Conservation (phyloP, 1,140 invertebrate genomes). For the Hesperophylax magnus region DNA sequence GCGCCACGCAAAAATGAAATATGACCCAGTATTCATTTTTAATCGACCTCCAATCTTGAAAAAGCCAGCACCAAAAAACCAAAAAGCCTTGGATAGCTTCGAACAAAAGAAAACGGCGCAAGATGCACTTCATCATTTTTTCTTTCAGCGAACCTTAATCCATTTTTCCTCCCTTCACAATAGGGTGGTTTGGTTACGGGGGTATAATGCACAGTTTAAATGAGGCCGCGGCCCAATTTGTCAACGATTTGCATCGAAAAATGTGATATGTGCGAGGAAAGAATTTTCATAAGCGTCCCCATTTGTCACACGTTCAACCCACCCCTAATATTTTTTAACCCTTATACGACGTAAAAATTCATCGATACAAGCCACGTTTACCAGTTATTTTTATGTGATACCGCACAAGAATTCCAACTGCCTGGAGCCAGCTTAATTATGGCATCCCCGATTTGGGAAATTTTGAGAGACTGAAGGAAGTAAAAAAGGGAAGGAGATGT, state of each 20-base stretch:
- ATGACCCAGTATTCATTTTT: not conserved
- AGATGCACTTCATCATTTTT: conserved; percentile 15
- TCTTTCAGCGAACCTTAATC: not conserved
- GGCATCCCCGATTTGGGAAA: not conserved
- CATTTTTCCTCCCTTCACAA: conserved; percentile 15
- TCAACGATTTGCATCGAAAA: conserved; percentile 30
- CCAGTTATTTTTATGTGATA: not conserved
- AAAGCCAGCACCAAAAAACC: too few relatives aligned
- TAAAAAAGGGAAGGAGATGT: too few relatives aligned
- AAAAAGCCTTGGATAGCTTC: too few relatives aligned
- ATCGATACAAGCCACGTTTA: not conserved
- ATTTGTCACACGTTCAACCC: not conserved
- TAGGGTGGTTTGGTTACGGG: not conserved
- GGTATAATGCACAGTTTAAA: conserved; percentile 6
- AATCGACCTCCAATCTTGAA: not conserved
- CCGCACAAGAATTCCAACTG: not conserved
- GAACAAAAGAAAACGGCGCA: not conserved
- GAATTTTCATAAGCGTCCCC: not conserved
- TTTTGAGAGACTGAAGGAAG: too few relatives aligned
- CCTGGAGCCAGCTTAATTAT: not conserved
- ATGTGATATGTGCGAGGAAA: not conserved
- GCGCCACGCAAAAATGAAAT: too few relatives aligned
- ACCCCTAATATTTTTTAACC: not conserved
- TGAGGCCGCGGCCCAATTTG: conserved; percentile 1
- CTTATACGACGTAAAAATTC: not conserved